These are phyloP conservation scores for Solea solea DNA, from an alignment of 2,113 vertebrate genomes.

Conservation along the genomic window DNA sequence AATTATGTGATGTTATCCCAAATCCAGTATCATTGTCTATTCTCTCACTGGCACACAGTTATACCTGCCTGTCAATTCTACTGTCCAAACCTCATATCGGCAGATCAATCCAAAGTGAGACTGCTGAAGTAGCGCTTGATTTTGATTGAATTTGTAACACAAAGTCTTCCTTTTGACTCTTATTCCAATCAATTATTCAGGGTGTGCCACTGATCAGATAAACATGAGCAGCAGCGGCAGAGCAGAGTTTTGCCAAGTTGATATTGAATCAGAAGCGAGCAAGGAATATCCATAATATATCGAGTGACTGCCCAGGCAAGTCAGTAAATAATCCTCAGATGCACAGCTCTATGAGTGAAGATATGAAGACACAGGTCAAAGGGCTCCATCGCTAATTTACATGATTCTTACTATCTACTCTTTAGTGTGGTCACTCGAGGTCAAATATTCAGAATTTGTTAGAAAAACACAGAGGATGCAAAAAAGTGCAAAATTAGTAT, in stretches of 20 bases:
- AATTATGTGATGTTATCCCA: conserved; percentile 49
- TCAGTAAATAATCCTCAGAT: conserved; percentile 46
- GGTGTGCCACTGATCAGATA: conserved; percentile 68
- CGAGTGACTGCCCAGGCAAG: conserved; percentile 44
- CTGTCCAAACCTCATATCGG: conserved; percentile 45
- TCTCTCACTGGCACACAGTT: conserved; percentile 29
- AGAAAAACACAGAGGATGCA: conserved; percentile 13
- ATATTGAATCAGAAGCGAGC: conserved; percentile 70
- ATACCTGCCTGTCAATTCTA: conserved; percentile 50
- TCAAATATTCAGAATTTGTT: conserved; percentile 42
- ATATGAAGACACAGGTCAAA: neutral
- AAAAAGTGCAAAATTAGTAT: conserved; percentile 33
- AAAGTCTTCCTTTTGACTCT: conserved; percentile 72
- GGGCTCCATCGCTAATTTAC: neutral
- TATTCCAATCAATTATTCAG: conserved; percentile 68
- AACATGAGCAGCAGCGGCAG: conserved; percentile 66
- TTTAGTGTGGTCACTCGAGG: conserved; percentile 2
- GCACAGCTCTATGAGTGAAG: conserved; percentile 7
- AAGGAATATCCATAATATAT: conserved; percentile 63
- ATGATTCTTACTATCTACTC: neutral
- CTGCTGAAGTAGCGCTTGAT: conserved; percentile 63
- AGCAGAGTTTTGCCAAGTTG: conserved; percentile 62
- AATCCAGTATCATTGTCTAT: conserved; percentile 53
- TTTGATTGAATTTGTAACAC: conserved; percentile 73
- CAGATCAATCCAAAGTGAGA: conserved; percentile 72